These are phyloP conservation scores for Suricata suricatta DNA, from an alignment of 2,113 vertebrate genomes.

Conservation along the genomic window DNA sequence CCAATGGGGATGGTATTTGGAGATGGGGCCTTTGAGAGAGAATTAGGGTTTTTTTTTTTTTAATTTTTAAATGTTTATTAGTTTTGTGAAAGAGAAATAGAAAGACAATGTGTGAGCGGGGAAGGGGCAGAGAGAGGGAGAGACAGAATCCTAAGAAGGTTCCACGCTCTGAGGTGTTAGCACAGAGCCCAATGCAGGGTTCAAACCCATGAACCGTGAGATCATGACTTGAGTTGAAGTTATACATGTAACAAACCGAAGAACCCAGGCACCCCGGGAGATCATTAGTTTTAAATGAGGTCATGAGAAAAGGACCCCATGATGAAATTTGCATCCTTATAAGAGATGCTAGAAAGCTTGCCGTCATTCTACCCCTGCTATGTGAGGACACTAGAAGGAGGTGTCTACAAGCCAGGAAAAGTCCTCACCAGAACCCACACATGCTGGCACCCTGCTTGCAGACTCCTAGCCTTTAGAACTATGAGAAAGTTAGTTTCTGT, in stretches of 20 bases:
- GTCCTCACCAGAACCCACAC: not conserved
- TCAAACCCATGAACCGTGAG: too few relatives aligned
- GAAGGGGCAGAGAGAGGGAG: too few relatives aligned
- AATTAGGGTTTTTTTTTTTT: not conserved
- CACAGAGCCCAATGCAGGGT: too few relatives aligned
- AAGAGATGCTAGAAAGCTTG: not conserved
- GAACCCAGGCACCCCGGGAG: not conserved
- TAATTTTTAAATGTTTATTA: too few relatives aligned
- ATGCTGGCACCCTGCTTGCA: not conserved
- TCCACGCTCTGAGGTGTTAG: too few relatives aligned
- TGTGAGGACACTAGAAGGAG: not conserved
- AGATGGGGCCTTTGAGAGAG: not conserved
- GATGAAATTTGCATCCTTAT: not conserved
- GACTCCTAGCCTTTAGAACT: not conserved
- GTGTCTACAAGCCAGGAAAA: not conserved
- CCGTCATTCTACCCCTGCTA: not conserved
- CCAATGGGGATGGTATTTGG: not conserved
- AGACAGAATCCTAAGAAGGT: too few relatives aligned
- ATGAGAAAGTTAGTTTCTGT: not conserved
- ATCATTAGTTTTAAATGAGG: not conserved
- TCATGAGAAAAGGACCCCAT: not conserved
- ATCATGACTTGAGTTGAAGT: too few relatives aligned
- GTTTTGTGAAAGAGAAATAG: too few relatives aligned
- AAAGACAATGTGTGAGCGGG: too few relatives aligned
- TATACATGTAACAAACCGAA: too few relatives aligned